Conservation (phyloP, 2,113 vertebrate genomes). For the Myotis davidii region DNA sequence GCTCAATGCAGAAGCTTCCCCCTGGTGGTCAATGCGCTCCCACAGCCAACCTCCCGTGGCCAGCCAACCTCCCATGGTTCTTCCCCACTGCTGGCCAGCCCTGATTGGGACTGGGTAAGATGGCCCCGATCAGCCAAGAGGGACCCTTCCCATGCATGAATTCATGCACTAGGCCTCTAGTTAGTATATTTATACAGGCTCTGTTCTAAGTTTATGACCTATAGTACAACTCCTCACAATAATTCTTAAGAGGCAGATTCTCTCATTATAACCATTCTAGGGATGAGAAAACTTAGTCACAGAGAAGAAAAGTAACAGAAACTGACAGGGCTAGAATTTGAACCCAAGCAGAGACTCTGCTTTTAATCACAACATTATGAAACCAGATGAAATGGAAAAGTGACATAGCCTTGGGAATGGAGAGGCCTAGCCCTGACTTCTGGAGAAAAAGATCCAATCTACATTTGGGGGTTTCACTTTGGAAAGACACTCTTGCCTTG, state of each 20-base stretch:
- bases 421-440: neutral
- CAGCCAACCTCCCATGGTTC: too few species aligned
- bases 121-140: too few species aligned
- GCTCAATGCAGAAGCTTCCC: too few species aligned
- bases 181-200: neutral
- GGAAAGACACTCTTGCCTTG: neutral
- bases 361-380: slow-evolving; percentile 11
- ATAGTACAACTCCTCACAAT: neutral
- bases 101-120: too few species aligned
- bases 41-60: too few species aligned
- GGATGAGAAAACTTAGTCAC: slow-evolving; percentile 20
- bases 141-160: too few species aligned
- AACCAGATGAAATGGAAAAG: neutral
- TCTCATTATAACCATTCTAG: neutral
- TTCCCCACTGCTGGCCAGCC: too few species aligned
- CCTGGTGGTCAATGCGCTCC: too few species aligned
- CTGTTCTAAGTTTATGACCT: neutral
- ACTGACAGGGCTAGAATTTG: neutral
- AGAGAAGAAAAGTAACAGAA: neutral
- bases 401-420: neutral
- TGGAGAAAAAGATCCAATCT: neutral
- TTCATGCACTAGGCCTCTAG: too few species aligned
- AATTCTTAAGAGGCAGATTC: neutral
- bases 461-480: neutral
- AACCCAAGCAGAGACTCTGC: neutral